Evolutionary conservation across 2,797 vertebrate genomes (phyloP), one percentile per base, ranked within the genome.

Genomic region (Sphenodon punctatus): DNA sequence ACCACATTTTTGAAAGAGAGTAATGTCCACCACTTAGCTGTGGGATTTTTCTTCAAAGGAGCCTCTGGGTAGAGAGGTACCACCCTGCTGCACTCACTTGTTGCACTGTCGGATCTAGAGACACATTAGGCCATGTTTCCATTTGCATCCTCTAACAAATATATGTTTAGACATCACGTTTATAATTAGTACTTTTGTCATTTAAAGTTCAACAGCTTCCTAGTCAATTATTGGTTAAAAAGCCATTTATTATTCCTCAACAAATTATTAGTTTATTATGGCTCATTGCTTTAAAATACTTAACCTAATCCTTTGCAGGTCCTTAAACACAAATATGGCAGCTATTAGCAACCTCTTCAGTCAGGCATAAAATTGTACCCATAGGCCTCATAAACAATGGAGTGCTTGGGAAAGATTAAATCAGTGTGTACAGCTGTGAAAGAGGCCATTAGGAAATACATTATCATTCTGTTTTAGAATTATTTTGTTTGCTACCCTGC

Each of bases 341-440:
- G 95, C 96, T 96, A 97, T 97, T 97, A 97, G 95, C 90, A 96
- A 96, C 95, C 93, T 96, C 95, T 97, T 97, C 96, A 97, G 96
- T 96, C 95, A 96, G 96, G 95, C 96, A 95, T 96, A 96, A 97
- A 97, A 97, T 97, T 96, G 96, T 93, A 95, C 97, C 96, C 96
- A 89, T 90, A 96, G 96, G 97, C 94, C 95, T 95, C 95, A 96
- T 97, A 96, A 96, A 96, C 95, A 96, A 96, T 89, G 55, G 90
- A 95, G 93, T 96, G 95, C 93, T 95, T 96, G 93, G 93, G 91
- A 94, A 94, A 96, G 96, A 97, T 97, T 96, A 97, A 95, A 97
- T 96, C 95, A 93, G 95, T 93, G 92, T 95, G 95, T 95, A 94
- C 95, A 96, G 93, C 95, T 96, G 95, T 84, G 92, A 94, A 94